phyloP scores from a whole-genome alignment of 1,140 invertebrate species.

The Platyscapa corneri region DNA sequence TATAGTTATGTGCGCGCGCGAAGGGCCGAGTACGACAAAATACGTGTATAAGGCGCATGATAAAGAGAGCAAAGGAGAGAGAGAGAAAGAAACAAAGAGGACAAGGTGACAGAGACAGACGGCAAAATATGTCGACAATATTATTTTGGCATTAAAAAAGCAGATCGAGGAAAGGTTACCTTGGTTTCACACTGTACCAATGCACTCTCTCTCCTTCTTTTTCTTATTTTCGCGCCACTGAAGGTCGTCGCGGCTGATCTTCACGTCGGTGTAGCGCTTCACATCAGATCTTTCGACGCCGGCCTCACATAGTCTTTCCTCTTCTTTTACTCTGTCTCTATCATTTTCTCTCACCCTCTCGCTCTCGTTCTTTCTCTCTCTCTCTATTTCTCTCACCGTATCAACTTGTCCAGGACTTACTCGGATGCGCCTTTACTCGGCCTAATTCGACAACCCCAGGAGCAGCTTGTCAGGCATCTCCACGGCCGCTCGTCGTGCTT shows the following conservation, averaged over 20 bases:
- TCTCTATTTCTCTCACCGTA: too few relatives aligned
- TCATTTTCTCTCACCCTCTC: background rate
- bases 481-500: background rate
- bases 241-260: conserved; percentile 11
- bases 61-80: background rate
- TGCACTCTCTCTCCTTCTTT: background rate
- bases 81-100: background rate
- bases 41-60: background rate
- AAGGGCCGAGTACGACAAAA: conserved; percentile 7
- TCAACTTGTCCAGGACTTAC: background rate
- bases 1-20: conserved; percentile 8
- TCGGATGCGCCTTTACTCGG: conserved; percentile 25
- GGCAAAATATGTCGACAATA: background rate
- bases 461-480: background rate
- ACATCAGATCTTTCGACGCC: background rate
- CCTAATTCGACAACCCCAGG: background rate
- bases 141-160: conserved; percentile 29
- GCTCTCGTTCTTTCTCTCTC: too few relatives aligned
- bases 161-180: conserved; percentile 35
- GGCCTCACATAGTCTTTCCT: background rate
- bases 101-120: background rate
- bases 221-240: conserved; percentile 5
- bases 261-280: background rate
- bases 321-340: background rate
- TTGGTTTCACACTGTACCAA: conserved; percentile 32